Conservation (phyloP, 2,888 invertebrate genomes). For the Tetragnatha montana region DNA sequence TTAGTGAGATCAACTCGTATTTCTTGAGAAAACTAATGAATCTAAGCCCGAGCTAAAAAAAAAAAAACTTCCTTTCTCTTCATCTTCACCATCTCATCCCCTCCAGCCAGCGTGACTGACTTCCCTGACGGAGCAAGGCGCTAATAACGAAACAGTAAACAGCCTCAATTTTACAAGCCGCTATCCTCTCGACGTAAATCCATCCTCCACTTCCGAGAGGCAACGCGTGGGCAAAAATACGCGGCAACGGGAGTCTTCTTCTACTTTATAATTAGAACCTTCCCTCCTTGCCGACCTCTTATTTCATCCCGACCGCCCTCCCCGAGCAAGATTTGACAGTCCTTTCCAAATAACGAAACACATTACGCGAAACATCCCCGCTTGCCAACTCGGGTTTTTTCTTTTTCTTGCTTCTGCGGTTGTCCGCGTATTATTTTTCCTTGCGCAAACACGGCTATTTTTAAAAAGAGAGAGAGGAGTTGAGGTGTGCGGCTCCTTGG, state of each 20-base stretch:
- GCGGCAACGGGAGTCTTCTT: slow-evolving; percentile 44
- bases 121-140: background rate
- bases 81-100: no score
- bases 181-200: slow-evolving; percentile 33
- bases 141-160: slow-evolving; percentile 11
- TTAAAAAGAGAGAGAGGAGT: slow-evolving; percentile 28
- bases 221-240: slow-evolving; percentile 28
- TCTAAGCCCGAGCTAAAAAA: no score
- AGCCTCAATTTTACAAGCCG: slow-evolving; percentile 1
- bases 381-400: slow-evolving; percentile 29
- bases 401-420: slow-evolving; percentile 3
- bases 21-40: no score
- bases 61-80: no score
- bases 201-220: slow-evolving; percentile 6
- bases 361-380: slow-evolving; percentile 50
- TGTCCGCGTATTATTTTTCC: slow-evolving; percentile 12
- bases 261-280: slow-evolving; percentile 64
- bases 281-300: slow-evolving; percentile 45
- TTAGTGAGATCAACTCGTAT: no score
- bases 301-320: slow-evolving; percentile 38
- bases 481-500: slow-evolving; percentile 14
- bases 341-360: slow-evolving; percentile 56
- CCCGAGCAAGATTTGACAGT: slow-evolving; percentile 64
- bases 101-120: background rate
- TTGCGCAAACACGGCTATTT: slow-evolving; percentile 67